Conservation (phyloP, 2,888 invertebrate species). For the Conops quadrifasciatus region DNA sequence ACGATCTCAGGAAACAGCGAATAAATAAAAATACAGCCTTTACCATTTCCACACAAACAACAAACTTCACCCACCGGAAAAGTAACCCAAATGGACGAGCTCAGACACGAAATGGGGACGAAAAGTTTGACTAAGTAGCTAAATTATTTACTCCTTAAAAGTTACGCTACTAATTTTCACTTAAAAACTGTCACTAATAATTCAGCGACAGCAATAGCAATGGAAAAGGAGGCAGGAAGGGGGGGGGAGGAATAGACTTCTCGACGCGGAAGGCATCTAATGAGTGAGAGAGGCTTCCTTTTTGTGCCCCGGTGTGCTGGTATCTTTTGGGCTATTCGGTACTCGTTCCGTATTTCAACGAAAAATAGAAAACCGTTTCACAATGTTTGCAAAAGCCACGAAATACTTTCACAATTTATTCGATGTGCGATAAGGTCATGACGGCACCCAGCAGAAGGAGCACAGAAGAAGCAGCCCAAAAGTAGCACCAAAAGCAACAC, state of each 20-base stretch:
- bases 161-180: constrained; percentile 33
- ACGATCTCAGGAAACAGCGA: background rate
- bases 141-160: constrained; percentile 26
- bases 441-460: background rate
- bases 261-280: background rate
- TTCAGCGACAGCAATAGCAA: constrained; percentile 22
- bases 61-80: background rate
- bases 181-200: constrained; percentile 28
- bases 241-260: too few relatives aligned
- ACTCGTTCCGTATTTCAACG: background rate
- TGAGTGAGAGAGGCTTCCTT: background rate
- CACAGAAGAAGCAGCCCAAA: background rate
- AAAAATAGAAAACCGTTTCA: background rate
- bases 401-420: constrained; percentile 1
- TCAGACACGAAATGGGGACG: background rate
- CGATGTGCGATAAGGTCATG: constrained; percentile 6
- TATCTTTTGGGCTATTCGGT: background rate
- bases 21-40: constrained; percentile 8
- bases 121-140: constrained; percentile 4
- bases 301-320: background rate
- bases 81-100: background rate
- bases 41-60: background rate
- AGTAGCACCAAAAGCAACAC: too few relatives aligned
- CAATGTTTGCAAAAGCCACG: background rate
- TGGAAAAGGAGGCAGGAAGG: too few relatives aligned